phyloP scores from a whole-genome alignment of 2,797 vertebrate genomes.

The Erpetoichthys calabaricus region DNA sequence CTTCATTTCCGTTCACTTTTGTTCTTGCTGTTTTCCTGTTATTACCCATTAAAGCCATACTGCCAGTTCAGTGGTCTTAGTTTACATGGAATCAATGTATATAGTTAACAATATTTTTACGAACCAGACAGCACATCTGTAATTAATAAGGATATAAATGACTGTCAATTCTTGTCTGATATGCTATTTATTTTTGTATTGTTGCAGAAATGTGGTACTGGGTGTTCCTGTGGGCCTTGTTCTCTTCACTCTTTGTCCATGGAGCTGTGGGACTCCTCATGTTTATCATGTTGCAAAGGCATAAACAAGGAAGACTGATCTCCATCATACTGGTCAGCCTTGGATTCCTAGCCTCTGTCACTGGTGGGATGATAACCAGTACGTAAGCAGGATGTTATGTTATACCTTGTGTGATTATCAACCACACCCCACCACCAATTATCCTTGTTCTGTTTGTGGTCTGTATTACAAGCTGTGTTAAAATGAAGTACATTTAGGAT shows the following conservation, averaged over 20 bases:
- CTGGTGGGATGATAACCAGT: conserved; percentile 92
- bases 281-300: conserved; percentile 88
- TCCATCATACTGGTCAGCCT: conserved; percentile 78
- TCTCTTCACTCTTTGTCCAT: conserved; percentile 91
- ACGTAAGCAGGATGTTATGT: conserved; percentile 36
- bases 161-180: conserved; percentile 30
- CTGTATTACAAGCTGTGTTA: no score
- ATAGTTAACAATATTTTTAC: no score
- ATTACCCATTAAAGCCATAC: no score
- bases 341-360: conserved; percentile 83
- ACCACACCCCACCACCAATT: background rate
- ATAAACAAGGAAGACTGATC: conserved; percentile 80
- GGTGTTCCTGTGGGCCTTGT: conserved; percentile 97
- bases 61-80: no score
- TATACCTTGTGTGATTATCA: no score
- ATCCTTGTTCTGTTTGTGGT: background rate
- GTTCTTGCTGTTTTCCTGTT: no score
- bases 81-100: no score
- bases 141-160: background rate
- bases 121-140: background rate
- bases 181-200: conserved; percentile 21
- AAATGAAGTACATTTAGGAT: background rate
- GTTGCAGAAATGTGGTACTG: conserved; percentile 89
- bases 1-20: no score
- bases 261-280: conserved; percentile 79